phyloP scores from a whole-genome alignment of 2,797 vertebrate species.

The Crenuchus spilurus region DNA sequence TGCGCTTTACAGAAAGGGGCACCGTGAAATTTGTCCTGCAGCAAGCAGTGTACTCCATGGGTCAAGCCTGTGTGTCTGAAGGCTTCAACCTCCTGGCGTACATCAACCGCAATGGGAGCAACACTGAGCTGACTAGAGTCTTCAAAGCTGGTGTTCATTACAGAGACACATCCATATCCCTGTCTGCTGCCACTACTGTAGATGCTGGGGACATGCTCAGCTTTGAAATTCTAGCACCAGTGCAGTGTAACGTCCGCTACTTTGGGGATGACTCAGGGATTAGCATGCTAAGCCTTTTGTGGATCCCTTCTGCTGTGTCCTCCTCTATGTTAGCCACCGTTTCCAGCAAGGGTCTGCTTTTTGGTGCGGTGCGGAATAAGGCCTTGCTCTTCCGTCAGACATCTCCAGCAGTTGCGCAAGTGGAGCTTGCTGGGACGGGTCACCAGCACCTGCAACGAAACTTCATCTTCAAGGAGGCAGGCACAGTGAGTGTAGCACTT shows the following conservation, averaged over 20 bases:
- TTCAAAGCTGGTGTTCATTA: constrained; percentile 88
- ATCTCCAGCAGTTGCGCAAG: constrained; percentile 74
- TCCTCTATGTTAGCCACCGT: constrained; percentile 80
- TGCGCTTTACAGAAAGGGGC: constrained; percentile 84
- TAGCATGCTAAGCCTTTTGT: constrained; percentile 85
- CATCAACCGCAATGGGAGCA: constrained; percentile 82
- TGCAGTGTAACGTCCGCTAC: constrained; percentile 85
- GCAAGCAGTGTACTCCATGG: constrained; percentile 88
- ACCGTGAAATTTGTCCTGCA: constrained; percentile 87
- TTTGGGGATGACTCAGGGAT: constrained; percentile 86
- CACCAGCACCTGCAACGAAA: constrained; percentile 72
- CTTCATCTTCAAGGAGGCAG: constrained; percentile 83
- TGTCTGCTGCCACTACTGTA: constrained; percentile 76
- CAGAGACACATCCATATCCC: constrained; percentile 84
- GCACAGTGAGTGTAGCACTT: constrained; percentile 80
- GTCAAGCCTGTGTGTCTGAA: constrained; percentile 80
- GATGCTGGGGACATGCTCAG: constrained; percentile 79
- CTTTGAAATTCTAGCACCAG: constrained; percentile 85
- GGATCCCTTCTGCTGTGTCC: constrained; percentile 84
- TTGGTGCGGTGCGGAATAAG: constrained; percentile 87
- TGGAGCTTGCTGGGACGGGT: constrained; percentile 75
- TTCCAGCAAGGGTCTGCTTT: constrained; percentile 76
- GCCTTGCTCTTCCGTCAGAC: constrained; percentile 82
- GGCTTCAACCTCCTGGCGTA: constrained; percentile 84
- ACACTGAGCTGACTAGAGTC: constrained; percentile 76